A percentile compares a stretch with the other conserved stretches of the same genome.
phyloP scores from a whole-genome alignment of 2,113 vertebrate genomes.

The Alexandromys fortis region DNA sequence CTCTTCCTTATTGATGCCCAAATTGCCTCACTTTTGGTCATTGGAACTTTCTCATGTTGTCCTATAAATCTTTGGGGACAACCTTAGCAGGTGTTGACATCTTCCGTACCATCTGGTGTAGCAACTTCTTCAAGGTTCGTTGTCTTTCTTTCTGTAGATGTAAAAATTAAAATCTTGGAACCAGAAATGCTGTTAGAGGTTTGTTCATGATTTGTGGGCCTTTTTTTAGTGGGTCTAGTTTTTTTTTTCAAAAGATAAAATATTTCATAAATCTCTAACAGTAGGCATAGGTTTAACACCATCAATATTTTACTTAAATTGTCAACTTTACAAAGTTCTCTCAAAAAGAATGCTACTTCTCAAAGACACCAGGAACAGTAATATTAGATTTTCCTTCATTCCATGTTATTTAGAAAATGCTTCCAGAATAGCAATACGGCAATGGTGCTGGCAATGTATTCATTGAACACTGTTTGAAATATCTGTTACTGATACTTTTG shows the following conservation, averaged over 20 bases:
- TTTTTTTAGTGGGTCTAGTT: neutral
- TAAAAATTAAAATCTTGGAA: neutral
- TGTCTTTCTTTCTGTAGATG: neutral
- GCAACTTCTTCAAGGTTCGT: neutral
- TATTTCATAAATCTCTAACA: neutral
- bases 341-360: neutral
- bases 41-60: neutral
- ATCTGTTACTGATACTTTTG: neutral
- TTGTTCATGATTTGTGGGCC: neutral
- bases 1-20: neutral
- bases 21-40: neutral
- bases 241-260: neutral
- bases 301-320: neutral
- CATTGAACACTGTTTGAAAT: neutral
- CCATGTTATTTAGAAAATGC: neutral
- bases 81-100: too few species aligned
- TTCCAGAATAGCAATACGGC: neutral
- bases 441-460: neutral
- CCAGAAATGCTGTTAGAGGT: neutral
- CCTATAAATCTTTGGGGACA: neutral
- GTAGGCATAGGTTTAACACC: neutral
- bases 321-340: neutral
- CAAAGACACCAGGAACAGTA: neutral
- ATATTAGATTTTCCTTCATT: neutral
- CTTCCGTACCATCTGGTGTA: neutral